Conservation (phyloP, 2,797 vertebrate genomes). For the Pteronotus mesoamericanus region DNA sequence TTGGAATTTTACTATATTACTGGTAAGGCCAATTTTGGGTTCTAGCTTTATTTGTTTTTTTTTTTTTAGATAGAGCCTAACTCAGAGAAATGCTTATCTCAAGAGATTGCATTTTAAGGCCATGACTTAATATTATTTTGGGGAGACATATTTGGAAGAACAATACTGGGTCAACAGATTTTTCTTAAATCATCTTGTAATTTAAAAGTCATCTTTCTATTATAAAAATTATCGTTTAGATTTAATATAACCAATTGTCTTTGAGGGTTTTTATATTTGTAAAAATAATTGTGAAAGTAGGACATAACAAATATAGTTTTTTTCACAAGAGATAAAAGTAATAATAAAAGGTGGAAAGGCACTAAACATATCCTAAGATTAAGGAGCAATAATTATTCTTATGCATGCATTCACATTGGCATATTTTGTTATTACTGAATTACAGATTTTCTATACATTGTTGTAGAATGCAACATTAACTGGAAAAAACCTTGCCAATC, state of each 20-base stretch:
- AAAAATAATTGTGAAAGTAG: background rate
- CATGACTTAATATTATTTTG: constrained; percentile 1
- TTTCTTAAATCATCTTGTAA: background rate
- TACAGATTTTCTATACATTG: background rate
- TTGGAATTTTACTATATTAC: background rate
- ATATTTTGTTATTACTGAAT: background rate
- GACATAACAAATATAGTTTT: background rate
- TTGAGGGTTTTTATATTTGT: background rate
- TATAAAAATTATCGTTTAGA: background rate
- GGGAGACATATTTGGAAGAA: constrained; percentile 1
- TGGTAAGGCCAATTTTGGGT: background rate
- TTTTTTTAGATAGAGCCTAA: background rate
- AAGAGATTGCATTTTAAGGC: background rate
- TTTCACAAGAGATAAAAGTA: background rate
- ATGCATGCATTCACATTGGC: background rate
- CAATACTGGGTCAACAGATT: background rate
- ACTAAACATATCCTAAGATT: background rate
- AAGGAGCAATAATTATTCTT: background rate
- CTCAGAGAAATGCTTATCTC: background rate
- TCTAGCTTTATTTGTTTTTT: background rate
- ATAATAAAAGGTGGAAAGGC: background rate
- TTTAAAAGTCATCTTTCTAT: background rate
- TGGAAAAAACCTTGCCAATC: background rate
- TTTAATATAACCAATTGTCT: background rate
- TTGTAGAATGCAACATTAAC: background rate